Conservation (phyloP, 2,797 vertebrate species). For the Artibeus jamaicensis region DNA sequence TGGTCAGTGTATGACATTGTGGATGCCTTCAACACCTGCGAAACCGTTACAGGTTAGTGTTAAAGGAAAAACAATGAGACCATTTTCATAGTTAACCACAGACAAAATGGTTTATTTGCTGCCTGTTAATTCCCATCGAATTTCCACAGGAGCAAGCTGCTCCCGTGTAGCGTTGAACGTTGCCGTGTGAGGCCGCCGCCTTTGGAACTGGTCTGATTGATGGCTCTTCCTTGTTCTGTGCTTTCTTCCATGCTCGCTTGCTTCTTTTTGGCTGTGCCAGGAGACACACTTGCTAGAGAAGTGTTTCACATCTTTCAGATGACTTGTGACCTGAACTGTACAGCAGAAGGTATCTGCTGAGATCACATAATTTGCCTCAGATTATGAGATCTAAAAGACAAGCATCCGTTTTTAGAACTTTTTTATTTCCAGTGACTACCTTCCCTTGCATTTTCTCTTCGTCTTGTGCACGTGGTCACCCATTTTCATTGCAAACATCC, state of each 20-base stretch:
- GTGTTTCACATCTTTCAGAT: slow-evolving; percentile 99
- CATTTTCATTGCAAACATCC: not conserved
- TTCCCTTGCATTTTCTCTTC: slow-evolving; percentile 67
- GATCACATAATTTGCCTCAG: slow-evolving; percentile 89
- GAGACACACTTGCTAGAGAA: slow-evolving; percentile 94
- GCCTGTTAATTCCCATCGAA: not conserved
- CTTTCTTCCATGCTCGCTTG: slow-evolving; percentile 86
- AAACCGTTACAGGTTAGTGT: not conserved
- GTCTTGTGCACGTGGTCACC: not conserved
- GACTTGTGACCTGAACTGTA: slow-evolving; percentile 99
- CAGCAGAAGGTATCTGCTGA: slow-evolving; percentile 99
- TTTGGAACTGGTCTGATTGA: slow-evolving; percentile 80
- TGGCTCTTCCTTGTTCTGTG: slow-evolving; percentile 83
- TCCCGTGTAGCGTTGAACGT: slow-evolving; percentile 25
- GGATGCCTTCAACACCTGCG: not conserved
- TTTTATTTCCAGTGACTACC: slow-evolving; percentile 75
- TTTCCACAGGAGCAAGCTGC: slow-evolving; percentile 47
- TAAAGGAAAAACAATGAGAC: not conserved
- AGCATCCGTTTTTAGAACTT: slow-evolving; percentile 74
- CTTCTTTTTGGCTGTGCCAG: slow-evolving; percentile 91
- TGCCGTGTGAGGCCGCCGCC: slow-evolving; percentile 56
- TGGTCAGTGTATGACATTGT: not conserved
- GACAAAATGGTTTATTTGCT: not conserved
- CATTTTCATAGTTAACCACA: not conserved
- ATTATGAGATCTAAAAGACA: slow-evolving; percentile 87